Conservation (phyloP, 1,140 invertebrate species). For the Pantala flavescens region DNA sequence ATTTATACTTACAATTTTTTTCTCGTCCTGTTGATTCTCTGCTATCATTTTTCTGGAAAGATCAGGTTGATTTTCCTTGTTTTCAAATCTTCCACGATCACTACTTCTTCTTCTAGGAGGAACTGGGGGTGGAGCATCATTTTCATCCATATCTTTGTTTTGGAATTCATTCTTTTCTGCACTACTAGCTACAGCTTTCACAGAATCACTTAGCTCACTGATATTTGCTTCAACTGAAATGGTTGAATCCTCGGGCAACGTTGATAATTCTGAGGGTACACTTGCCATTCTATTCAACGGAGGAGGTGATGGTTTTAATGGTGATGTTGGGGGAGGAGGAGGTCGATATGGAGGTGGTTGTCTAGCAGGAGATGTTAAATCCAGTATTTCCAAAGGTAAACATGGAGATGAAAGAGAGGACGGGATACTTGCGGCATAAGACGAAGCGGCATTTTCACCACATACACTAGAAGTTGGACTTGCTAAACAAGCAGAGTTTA, state of each 20-base stretch:
- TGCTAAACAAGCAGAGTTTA: constrained; percentile 24
- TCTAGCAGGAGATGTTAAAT: constrained; percentile 32
- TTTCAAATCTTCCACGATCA: constrained; percentile 37
- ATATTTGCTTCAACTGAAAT: not conserved
- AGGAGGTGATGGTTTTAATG: constrained; percentile 33
- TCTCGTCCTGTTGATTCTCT: not conserved
- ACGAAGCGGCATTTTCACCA: constrained; percentile 33
- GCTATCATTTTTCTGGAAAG: not conserved
- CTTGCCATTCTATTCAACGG: constrained; percentile 17
- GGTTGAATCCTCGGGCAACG: not conserved
- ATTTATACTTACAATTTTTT: not conserved
- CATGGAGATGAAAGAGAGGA: constrained; percentile 20
- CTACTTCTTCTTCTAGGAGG: constrained; percentile 44
- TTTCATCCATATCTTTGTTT: constrained; percentile 17
- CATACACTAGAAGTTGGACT: not conserved
- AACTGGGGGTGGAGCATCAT: constrained; percentile 37
- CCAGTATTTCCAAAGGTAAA: constrained; percentile 27
- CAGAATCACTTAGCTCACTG: not conserved
- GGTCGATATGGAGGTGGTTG: constrained; percentile 52
- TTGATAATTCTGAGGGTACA: not conserved
- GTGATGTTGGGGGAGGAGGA: constrained; percentile 22
- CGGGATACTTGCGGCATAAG: not conserved
- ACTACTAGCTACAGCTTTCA: not conserved
- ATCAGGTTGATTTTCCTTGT: constrained; percentile 36
- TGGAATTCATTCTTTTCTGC: constrained; percentile 24